Evolutionary conservation across 1,140 invertebrate species (phyloP).

Genomic region (Cherax quadricarinatus): DNA sequence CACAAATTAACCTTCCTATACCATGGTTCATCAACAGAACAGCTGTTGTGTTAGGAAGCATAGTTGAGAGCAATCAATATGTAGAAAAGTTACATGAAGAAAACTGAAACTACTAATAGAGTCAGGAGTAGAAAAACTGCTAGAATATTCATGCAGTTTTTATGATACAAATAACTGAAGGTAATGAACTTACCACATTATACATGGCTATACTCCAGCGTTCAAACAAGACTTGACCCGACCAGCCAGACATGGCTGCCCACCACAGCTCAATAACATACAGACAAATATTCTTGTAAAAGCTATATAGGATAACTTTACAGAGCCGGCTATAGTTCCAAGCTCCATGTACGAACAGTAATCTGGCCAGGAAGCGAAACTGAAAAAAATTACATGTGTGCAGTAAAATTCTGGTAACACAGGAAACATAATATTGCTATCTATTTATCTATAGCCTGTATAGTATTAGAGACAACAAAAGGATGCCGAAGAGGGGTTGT

Average conservation of each 20-base stretch:
- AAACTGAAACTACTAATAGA: not conserved
- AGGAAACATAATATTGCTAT: no score
- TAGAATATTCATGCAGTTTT: not conserved
- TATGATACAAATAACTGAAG: no score
- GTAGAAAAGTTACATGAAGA: not conserved
- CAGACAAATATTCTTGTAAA: slow-evolving; percentile 99
- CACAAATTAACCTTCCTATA: no score
- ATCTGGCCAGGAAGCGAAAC: slow-evolving; percentile 91
- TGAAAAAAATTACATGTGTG: slow-evolving; percentile 23
- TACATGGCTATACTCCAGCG: slow-evolving; percentile 90
- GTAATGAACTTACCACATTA: slow-evolving; percentile 71
- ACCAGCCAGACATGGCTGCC: slow-evolving; percentile 98
- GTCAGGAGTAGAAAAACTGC: not conserved
- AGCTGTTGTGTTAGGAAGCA: no score
- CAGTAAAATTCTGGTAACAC: not conserved
- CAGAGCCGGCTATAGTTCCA: slow-evolving; percentile 99
- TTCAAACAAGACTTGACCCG: slow-evolving; percentile 98
- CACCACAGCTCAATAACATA: slow-evolving; percentile 99
- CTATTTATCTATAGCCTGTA: no score
- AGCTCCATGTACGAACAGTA: slow-evolving; percentile 97
- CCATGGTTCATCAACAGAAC: no score
- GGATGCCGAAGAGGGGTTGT: no score
- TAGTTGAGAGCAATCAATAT: no score
- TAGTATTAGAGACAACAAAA: no score
- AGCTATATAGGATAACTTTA: slow-evolving; percentile 99